Evolutionary conservation across 2,797 vertebrate genomes (phyloP).

Genomic region (Mus spretus): DNA sequence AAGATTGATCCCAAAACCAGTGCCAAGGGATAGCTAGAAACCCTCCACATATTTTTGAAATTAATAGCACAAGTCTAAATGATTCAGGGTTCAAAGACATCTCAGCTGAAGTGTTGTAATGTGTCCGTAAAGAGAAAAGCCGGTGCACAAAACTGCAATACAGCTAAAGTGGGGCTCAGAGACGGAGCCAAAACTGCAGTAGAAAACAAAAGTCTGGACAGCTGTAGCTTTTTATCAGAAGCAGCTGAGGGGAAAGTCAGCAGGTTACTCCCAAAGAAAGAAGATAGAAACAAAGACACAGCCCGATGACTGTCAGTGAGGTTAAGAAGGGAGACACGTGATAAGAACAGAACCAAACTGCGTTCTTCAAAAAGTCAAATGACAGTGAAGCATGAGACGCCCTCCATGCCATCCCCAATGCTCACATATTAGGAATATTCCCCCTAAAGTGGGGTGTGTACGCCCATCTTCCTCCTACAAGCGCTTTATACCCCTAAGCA

Average conservation of each 20-base stretch:
- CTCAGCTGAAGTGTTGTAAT: neutral
- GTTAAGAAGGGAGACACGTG: neutral
- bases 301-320: neutral
- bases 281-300: neutral
- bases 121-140: neutral
- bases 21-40: slow-evolving; percentile 25
- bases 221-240: slow-evolving; percentile 5
- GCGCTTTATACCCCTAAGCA: slow-evolving; percentile 26
- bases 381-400: neutral
- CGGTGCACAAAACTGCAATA: neutral
- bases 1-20: slow-evolving; percentile 17
- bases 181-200: neutral
- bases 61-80: neutral
- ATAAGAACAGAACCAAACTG: neutral
- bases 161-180: neutral
- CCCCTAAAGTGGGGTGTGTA: slow-evolving; percentile 18
- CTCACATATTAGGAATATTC: slow-evolving; percentile 48
- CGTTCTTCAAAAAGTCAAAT: neutral
- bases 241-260: neutral
- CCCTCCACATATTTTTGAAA: neutral
- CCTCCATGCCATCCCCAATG: neutral
- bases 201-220: neutral
- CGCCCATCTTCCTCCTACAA: slow-evolving; percentile 25
- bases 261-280: slow-evolving; percentile 41
- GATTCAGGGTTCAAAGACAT: slow-evolving; percentile 3